Conservation (phyloP, 1,140 invertebrate species). For the Temnothorax nylanderi region DNA sequence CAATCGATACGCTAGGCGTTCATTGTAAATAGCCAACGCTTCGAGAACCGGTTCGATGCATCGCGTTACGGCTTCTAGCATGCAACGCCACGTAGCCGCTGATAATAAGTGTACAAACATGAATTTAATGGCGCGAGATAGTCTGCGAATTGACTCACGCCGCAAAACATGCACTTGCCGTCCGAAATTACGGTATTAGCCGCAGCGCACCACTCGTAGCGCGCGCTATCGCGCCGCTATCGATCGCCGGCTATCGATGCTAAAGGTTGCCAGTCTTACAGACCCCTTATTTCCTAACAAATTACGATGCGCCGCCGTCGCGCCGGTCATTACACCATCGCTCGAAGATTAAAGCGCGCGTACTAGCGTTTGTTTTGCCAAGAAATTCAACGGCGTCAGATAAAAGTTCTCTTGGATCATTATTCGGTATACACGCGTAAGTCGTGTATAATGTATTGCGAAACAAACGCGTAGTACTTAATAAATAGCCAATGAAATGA, state of each 20-base stretch:
- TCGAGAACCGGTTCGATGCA: constrained; percentile 62
- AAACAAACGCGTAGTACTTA: neutral
- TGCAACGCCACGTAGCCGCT: constrained; percentile 53
- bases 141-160: constrained; percentile 57
- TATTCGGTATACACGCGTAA: neutral
- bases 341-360: constrained; percentile 43
- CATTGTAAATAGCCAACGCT: constrained; percentile 47
- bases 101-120: constrained; percentile 70
- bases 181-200: constrained; percentile 55
- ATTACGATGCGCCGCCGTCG: constrained; percentile 54
- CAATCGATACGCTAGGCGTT: constrained; percentile 61
- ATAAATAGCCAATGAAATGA: neutral
- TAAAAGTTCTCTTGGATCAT: neutral
- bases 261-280: constrained; percentile 52
- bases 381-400: too few species aligned
- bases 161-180: constrained; percentile 47
- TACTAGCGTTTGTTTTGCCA: constrained; percentile 31
- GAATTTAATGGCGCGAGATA: constrained; percentile 65
- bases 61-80: constrained; percentile 52
- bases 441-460: neutral
- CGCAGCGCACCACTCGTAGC: neutral
- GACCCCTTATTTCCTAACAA: constrained; percentile 57
- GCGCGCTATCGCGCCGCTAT: constrained; percentile 40
- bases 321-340: constrained; percentile 39
- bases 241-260: constrained; percentile 50